These are phyloP conservation scores for Dolichoris vasculosae DNA, from an alignment of 1,140 invertebrate genomes.

Conservation along the genomic window DNA sequence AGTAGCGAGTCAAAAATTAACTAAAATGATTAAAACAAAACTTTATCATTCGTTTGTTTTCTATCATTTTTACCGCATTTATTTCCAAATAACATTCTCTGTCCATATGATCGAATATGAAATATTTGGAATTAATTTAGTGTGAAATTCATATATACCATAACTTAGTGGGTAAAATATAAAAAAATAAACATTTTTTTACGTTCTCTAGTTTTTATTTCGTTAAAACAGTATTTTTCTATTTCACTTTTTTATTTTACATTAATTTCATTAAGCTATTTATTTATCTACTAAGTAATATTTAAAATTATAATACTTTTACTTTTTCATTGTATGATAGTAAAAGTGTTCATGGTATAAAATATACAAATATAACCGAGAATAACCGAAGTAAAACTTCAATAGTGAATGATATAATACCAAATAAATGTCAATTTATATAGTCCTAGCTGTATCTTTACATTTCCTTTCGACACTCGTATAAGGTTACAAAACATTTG, in stretches of 20 bases:
- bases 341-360: conserved; percentile 10
- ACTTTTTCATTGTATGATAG: conserved; percentile 9
- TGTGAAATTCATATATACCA: background rate
- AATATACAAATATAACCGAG: conserved; percentile 34
- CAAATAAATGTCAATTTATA: background rate
- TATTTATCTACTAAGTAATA: conserved; percentile 19
- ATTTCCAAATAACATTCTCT: too few species aligned
- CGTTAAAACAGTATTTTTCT: background rate
- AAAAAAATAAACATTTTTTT: background rate
- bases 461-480: background rate
- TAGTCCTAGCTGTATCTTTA: background rate
- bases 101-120: background rate
- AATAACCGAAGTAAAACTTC: conserved; percentile 38
- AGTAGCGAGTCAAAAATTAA: background rate
- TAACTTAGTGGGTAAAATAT: background rate
- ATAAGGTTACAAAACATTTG: conserved; percentile 17
- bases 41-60: too few species aligned
- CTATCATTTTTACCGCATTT: too few species aligned
- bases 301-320: conserved; percentile 33
- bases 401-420: background rate
- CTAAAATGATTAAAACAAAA: background rate
- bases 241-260: conserved; percentile 20
- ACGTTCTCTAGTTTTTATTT: background rate
- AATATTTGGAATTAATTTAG: background rate
- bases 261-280: conserved; percentile 1